Base-by-base conservation (phyloP, 2,113 vertebrate genomes). In the Istiophorus platypterus region DNA sequence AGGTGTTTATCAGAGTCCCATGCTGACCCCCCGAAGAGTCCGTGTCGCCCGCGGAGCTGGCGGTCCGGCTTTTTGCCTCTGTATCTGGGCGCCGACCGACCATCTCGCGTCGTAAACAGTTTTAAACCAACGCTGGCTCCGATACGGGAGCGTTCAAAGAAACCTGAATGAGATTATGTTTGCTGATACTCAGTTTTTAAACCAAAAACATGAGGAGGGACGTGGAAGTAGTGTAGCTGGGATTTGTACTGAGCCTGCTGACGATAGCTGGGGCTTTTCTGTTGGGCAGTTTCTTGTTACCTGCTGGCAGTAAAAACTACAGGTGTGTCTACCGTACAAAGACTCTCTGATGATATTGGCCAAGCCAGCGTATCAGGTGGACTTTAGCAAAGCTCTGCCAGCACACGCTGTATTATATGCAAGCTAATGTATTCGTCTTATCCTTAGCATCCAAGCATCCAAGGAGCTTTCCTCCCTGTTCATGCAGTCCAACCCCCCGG, bases 401-500 rank as follows among this genome's bases (percentile, higher is more conserved):
- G 57, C 57, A 11, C 41, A 18, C 13, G 41, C 18, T 72, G n/a
- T 67, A 56, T 45, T 67, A 56, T 45, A 26, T 2, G 64, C n/a
- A 39, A n/a, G n/a, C n/a, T n/a, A n/a, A n/a, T 67, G n/a, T 20
- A 10, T 27, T 2, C 47, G 4, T 49, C 27, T 61, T 70, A 54
- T 75, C 49, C 49, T 45, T 67, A n/a, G n/a, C n/a, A n/a, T n/a
- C n/a, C n/a, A 80, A 81, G 54, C 41, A 72, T 93, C 90, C 90
- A 92, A 87, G 90, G 76, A 89, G 87, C 89, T 91, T 93, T 89
- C 69, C 75, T 69, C 84, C 69, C 85, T 81, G 82, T 69, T 86
- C 74, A 73, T 80, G 72, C 69, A 51, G 63, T 91, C 87, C 84
- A n/a, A n/a, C n/a, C n/a, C n/a, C n/a, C n/a, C n/a, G n/a, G n/a